Evolutionary conservation across 2,113 vertebrate species (phyloP).

Genomic region (Cisticola juncidis): DNA sequence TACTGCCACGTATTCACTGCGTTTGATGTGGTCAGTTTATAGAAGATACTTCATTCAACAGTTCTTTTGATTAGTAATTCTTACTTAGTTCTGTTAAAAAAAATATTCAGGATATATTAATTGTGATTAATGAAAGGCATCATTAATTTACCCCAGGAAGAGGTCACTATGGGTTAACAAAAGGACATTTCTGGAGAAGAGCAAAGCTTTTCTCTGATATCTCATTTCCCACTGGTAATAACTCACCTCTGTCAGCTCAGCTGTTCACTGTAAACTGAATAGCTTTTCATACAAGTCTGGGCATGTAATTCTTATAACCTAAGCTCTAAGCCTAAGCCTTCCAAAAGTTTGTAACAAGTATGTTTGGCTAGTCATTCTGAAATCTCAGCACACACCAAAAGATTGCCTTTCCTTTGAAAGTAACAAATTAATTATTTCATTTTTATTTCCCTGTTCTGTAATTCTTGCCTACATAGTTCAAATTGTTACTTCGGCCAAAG

Average conservation of each 20-base stretch:
- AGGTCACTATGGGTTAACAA: not conserved
- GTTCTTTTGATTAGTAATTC: not conserved
- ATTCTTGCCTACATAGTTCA: not conserved
- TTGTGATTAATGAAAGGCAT: not conserved
- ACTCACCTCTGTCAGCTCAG: not conserved
- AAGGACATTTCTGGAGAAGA: not conserved
- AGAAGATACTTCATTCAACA: not conserved
- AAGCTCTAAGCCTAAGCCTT: not conserved
- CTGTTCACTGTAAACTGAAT: not conserved
- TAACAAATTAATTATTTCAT: not conserved
- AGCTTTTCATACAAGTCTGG: not conserved
- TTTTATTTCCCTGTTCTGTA: not conserved
- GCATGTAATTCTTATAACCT: not conserved
- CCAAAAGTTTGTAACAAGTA: not conserved
- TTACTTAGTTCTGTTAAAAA: not conserved
- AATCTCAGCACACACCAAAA: not conserved
- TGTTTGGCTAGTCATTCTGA: not conserved
- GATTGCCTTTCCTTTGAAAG: not conserved
- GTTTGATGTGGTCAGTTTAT: slow-evolving; percentile 93
- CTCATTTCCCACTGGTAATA: not conserved
- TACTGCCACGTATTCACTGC: slow-evolving; percentile 99
- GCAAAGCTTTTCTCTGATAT: not conserved
- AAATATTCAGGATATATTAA: not conserved
- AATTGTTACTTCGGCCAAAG: not conserved
- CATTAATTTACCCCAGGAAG: not conserved